Evolutionary conservation across 2,888 invertebrate genomes (phyloP), one percentile per base, ranked within the genome.

Genomic region (Tinea pellionella): DNA sequence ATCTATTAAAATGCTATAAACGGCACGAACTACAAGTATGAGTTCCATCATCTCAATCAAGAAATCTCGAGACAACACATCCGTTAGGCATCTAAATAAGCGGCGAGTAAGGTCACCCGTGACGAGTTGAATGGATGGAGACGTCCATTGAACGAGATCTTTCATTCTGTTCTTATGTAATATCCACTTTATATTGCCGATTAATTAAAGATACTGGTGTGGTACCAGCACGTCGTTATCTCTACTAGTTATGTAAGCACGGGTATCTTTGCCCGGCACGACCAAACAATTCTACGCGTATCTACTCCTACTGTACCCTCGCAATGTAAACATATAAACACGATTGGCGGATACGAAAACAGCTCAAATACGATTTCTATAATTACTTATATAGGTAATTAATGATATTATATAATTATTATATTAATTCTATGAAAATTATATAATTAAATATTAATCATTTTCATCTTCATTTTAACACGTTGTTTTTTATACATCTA

Each of bases 101-200:
- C 37, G 37, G 24, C 24, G 24, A 24, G 24, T 37, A 37, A 47
- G 47, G 47, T 16, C 15, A 18, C 16, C 18, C 47, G 18, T 47
- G 16, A 18, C 47, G 9, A 47, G 55, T 19, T 81, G 80, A 81
- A 81, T 81, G 81, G 71, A 69, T 66, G 63, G 72, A 70, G 68
- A 64, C 70, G 68, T 64, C 72, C 76, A 80, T 80, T 80, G 76
- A 80, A 70, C 64, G 65, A 74, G 65, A 71, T 75, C 74, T 74
- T 75, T 77, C 73, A 77, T 77, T 74, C 72, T 75, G 71, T 72
- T 73, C 43, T 78, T 77, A 73, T 74, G 75, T 75, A 78, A 77
- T 64, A 61, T 61, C 64, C 64, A 57, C 63, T 66, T 69, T 62
- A 69, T 69, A 70, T 70, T 69, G 65, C 63, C 63, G 64, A 68